Conservation (phyloP, 2,797 vertebrate genomes). For the Dromococcyx pavoninus region DNA sequence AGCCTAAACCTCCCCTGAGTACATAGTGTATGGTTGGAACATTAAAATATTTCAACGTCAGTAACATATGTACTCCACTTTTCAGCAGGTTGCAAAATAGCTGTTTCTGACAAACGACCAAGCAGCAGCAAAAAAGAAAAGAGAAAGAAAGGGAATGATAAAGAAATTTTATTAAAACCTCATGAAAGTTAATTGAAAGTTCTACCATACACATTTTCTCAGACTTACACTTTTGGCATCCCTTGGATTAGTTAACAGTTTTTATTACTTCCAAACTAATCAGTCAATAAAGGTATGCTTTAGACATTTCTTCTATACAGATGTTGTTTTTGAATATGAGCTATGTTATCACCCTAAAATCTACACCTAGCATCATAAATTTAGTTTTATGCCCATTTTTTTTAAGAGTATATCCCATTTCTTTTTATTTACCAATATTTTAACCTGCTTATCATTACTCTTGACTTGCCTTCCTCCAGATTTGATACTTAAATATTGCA, state of each 20-base stretch:
- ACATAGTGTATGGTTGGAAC: too few species aligned
- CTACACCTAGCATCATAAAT: background rate
- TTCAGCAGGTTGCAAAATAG: background rate
- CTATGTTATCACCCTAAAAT: background rate
- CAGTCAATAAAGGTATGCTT: background rate
- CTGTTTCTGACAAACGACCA: background rate
- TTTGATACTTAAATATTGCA: background rate
- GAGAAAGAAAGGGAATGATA: background rate
- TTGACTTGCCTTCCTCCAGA: background rate
- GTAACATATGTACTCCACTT: background rate
- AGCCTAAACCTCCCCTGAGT: too few species aligned
- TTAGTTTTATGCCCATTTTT: background rate
- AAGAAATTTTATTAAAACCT: background rate
- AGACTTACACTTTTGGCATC: background rate
- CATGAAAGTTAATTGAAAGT: background rate
- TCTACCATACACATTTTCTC: background rate
- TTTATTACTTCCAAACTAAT: background rate
- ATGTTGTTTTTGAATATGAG: constrained; percentile 3
- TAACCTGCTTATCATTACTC: background rate
- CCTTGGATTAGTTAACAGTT: background rate
- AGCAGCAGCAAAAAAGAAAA: background rate
- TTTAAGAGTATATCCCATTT: background rate
- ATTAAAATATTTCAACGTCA: background rate
- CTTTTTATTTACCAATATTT: background rate
- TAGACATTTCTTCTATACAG: background rate